phyloP scores from a whole-genome alignment of 1,140 invertebrate species.

The Whitmania pigra region DNA sequence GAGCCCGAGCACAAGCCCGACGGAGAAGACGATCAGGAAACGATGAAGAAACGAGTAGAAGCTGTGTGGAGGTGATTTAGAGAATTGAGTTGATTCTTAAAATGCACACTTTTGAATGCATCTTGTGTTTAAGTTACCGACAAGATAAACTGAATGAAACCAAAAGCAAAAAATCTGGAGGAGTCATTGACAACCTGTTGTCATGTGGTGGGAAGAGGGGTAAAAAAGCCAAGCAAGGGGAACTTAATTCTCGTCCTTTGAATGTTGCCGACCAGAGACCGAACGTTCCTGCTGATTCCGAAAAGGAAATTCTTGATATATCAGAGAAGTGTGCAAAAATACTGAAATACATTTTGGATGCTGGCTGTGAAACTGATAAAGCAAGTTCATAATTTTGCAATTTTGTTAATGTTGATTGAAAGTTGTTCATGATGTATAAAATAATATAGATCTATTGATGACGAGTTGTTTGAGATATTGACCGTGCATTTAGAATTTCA shows the following conservation, averaged over 20 bases:
- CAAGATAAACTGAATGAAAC: slow-evolving; percentile 17
- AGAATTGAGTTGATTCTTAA: background rate
- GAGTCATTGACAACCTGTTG: slow-evolving; percentile 18
- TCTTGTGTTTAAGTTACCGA: background rate
- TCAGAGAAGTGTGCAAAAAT: slow-evolving; percentile 22
- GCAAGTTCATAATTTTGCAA: background rate
- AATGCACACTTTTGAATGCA: background rate
- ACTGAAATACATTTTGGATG: slow-evolving; percentile 19
- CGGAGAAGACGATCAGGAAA: slow-evolving; percentile 23
- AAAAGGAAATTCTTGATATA: slow-evolving; percentile 15
- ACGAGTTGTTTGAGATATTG: no score
- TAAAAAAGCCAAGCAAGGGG: slow-evolving; percentile 18
- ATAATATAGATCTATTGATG: no score
- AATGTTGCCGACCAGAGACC: background rate
- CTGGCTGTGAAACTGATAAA: slow-evolving; percentile 21
- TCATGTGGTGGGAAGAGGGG: slow-evolving; percentile 24
- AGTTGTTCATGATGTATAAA: background rate
- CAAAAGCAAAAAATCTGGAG: slow-evolving; percentile 15
- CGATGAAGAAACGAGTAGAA: slow-evolving; percentile 23
- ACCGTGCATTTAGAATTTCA: background rate
- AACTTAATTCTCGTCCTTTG: background rate
- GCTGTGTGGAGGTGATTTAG: slow-evolving; percentile 16
- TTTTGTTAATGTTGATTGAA: background rate
- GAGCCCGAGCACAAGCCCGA: slow-evolving; percentile 10
- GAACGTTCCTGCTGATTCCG: slow-evolving; percentile 3